Evolutionary conservation across 1,140 invertebrate species (phyloP), one percentile per base, ranked within the genome.

Genomic region (Coelopa frigida): DNA sequence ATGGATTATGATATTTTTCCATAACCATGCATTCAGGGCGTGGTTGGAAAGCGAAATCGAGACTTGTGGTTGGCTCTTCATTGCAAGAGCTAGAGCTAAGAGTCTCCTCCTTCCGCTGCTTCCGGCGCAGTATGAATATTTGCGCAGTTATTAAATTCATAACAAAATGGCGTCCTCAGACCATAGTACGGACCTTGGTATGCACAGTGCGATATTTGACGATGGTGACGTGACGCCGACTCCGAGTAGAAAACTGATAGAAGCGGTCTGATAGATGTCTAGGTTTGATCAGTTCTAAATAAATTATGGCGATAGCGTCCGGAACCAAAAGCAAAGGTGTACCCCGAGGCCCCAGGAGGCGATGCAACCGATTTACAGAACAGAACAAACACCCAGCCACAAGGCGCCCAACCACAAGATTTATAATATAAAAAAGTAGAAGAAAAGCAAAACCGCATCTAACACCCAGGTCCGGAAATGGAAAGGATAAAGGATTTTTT

Each of bases 1-100:
- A 62, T 62, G 56, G 61, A 60, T 63, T 63, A 63, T 63, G 59
- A 61, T 61, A 46, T n/a, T n/a, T n/a, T n/a, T n/a, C n/a, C n/a
- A n/a, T n/a, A n/a, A n/a, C n/a, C n/a, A n/a, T n/a, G n/a, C n/a
- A n/a, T n/a, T n/a, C n/a, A n/a, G n/a, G 27, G 27, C 27, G 27
- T 29, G 27, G 27, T 29, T 29, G 8, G 27, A 29, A 29, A 14
- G 8, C 14, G 8, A 29, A 29, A 29, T 29, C 27, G 8, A 29
- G 8, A 29, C 27, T 29, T 29, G 27, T 29, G 27, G 27, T 29
- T 29, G 27, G 27, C 14, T 29, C 14, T 29, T 29, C 14, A 8
- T 8, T 29, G 8, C 27, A 10, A 14, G 8, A 14, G 27, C 14
- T 29, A 14, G 14, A 29, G 27, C 14, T 29, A 14, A 29, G 27